Percentiles rank a stretch among this genome's conserved stretches.
phyloP scores from a whole-genome alignment of 2,888 invertebrate species.

The Carcina quercana region DNA sequence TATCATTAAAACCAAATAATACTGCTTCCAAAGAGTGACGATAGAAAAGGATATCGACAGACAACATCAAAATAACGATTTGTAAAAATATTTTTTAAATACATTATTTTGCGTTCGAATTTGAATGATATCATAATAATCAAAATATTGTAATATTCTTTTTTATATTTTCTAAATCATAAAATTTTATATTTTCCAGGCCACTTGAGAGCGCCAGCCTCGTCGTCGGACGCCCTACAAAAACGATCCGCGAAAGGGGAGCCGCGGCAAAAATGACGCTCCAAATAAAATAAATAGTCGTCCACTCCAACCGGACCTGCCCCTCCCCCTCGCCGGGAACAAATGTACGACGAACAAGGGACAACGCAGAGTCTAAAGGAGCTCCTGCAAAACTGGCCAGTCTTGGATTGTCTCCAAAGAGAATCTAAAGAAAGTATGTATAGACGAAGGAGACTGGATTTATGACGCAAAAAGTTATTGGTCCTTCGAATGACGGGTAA shows the following conservation, averaged over 20 bases:
- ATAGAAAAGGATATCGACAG: no score
- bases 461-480: not conserved
- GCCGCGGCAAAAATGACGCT: constrained; percentile 61
- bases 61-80: no score
- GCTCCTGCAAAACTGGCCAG: constrained; percentile 18
- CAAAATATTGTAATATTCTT: no score
- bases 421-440: constrained; percentile 12
- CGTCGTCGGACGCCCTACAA: constrained; percentile 50
- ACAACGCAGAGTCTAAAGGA: not conserved
- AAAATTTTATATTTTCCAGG: constrained; percentile 25
- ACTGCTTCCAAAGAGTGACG: no score
- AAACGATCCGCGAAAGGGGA: constrained; percentile 55
- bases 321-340: constrained; percentile 9
- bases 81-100: no score
- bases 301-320: constrained; percentile 30
- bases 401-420: constrained; percentile 27
- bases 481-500: not conserved
- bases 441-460: constrained; percentile 18
- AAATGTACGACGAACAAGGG: constrained; percentile 4
- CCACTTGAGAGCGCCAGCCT: constrained; percentile 35
- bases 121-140: no score
- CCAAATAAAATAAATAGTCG: constrained; percentile 57
- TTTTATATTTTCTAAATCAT: no score
- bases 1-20: no score
- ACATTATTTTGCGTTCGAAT: no score